These are phyloP conservation scores for Egretta garzetta DNA, from an alignment of 2,113 vertebrate genomes.

Conservation along the genomic window DNA sequence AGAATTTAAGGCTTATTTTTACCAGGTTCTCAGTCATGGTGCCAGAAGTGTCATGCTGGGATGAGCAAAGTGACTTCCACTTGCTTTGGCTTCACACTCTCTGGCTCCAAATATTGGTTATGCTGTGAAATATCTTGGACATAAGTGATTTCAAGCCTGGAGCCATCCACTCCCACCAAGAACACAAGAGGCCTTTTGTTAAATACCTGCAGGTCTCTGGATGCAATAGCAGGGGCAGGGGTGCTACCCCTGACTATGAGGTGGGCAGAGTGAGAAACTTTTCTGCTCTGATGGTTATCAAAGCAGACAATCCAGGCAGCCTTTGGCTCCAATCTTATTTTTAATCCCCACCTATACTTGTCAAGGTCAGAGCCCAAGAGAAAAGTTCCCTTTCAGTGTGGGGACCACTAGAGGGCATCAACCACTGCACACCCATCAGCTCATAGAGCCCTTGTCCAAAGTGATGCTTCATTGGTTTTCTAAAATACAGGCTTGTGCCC, in stretches of 20 bases:
- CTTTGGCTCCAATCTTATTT: background rate
- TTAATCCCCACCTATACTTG: background rate
- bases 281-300: background rate
- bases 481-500: background rate
- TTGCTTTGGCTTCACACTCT: background rate
- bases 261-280: background rate
- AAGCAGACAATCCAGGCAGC: background rate
- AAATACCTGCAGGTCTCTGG: background rate
- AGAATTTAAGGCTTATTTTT: background rate
- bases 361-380: background rate
- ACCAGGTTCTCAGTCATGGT: background rate
- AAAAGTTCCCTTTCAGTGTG: accelerated
- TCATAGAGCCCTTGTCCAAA: background rate
- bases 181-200: background rate
- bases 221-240: background rate
- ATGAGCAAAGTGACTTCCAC: background rate
- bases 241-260: background rate
- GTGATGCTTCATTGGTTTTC: background rate
- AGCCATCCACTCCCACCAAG: background rate
- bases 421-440: background rate
- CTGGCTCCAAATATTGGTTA: background rate
- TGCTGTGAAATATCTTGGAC: background rate
- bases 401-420: constrained; percentile 22
- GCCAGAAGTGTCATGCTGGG: background rate
- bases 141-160: background rate